Base-by-base conservation (phyloP, 2,797 vertebrate genomes). In the Enteromius thamalakanensis region DNA sequence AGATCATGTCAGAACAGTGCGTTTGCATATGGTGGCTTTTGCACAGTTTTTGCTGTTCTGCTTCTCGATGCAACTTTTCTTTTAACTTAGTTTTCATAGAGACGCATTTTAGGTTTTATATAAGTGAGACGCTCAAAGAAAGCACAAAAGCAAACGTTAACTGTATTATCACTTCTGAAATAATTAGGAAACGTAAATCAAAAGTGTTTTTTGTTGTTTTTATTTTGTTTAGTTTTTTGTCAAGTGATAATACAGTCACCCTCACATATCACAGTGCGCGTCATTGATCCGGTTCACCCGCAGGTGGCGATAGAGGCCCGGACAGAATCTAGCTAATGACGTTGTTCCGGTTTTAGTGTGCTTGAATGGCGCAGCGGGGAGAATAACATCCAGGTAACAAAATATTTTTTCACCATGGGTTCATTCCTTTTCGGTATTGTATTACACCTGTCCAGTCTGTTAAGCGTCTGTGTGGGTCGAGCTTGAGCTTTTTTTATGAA, bases 351-450 rank as follows among this genome's bases (percentile, higher is more conserved):
- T 29, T 76, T 62, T 21, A 34, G 60, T 45, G 34, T 47, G 55
- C 19, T 85, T 85, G 78, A 84, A 87, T 87, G 84, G 85, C 87
- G 87, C 84, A 88, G 85, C 74, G 81, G 78, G 75, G 64, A 85
- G 76, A 40, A 65, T 62, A 79, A 76, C 9, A 58, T 42, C 6
- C n/a, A 87, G 85, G 87, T 88, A 85, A 29, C 11, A n/a, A 23
- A 9, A 15, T 19, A 1, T 6, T 67, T 29, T 1, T 6, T 67
- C 68, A 32, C 1, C 19, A 11, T 29, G 8, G 34, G 23, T 58
- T 55, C 40, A 62, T 40, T 34, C 5, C 1, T 29, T 42, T n/a
- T 32, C 45, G 14, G 4, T 2, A 3, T 26, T 19, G 3, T 15
- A 12, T 26, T 47, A 26, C 49, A 12, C 12, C 9, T 60, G 19